phyloP scores from a whole-genome alignment of 2,113 vertebrate species.

The Pao palembangensis region DNA sequence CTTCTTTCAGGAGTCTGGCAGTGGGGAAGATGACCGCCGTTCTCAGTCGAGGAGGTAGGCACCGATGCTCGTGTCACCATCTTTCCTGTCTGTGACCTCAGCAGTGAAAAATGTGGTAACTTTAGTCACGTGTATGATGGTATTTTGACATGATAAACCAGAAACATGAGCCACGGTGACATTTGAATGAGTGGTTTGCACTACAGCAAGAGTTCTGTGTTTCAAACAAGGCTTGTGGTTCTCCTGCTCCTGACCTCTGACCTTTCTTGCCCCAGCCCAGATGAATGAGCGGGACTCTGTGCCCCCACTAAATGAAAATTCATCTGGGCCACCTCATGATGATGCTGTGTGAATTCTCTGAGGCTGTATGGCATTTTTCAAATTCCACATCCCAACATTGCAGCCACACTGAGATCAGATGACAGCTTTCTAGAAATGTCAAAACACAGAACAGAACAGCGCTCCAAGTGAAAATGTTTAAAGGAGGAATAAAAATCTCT shows the following conservation, averaged over 20 bases:
- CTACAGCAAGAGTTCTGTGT: background rate
- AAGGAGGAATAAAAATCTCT: background rate
- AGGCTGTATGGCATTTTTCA: too few species aligned
- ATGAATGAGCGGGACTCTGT: too few species aligned
- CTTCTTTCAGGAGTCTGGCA: constrained; percentile 87
- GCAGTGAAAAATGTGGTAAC: background rate
- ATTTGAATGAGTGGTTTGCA: background rate
- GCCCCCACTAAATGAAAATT: too few species aligned
- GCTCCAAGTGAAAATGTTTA: too few species aligned
- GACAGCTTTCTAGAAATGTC: too few species aligned
- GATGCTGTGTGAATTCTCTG: too few species aligned
- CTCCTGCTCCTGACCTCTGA: constrained; percentile 8
- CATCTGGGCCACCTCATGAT: too few species aligned
- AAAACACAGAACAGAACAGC: too few species aligned
- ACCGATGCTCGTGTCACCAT: background rate
- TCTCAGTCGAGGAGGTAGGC: constrained; percentile 92
- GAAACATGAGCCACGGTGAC: constrained; percentile 1
- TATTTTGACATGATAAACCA: background rate
- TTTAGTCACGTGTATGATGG: background rate
- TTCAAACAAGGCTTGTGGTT: background rate
- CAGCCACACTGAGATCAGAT: too few species aligned
- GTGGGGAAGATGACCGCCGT: constrained; percentile 92
- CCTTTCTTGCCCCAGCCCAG: background rate
- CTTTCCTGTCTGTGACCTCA: background rate
- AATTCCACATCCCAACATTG: too few species aligned